Evolutionary conservation across 2,888 invertebrate species (phyloP).

Genomic region (Drosophila maculinotata): DNA sequence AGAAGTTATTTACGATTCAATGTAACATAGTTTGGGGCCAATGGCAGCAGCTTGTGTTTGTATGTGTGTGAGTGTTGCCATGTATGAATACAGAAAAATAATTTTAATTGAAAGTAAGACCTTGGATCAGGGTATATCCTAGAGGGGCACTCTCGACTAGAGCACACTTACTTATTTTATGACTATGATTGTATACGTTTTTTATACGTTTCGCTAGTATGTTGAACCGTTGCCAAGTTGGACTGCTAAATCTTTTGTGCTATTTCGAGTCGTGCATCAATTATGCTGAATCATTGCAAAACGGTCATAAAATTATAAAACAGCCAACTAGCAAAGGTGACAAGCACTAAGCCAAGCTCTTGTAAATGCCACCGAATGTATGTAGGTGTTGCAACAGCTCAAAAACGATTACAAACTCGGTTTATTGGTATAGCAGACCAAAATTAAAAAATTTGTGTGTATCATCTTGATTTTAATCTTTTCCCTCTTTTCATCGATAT

Average conservation of each 20-base stretch:
- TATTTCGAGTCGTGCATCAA: background rate
- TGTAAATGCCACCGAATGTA: constrained; percentile 1
- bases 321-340: constrained; percentile 36
- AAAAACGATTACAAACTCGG: background rate
- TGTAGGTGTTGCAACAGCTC: constrained; percentile 18
- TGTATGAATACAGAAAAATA: too few species aligned
- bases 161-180: too few species aligned
- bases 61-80: too few species aligned
- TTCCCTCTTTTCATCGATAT: too few species aligned
- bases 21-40: too few species aligned
- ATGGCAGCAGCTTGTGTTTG: too few species aligned
- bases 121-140: too few species aligned
- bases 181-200: background rate
- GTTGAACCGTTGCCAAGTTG: constrained; percentile 5
- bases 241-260: constrained; percentile 22
- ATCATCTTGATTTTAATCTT: constrained; percentile 1
- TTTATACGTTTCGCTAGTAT: background rate
- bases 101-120: too few species aligned
- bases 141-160: too few species aligned
- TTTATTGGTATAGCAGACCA: too few species aligned
- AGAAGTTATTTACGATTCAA: too few species aligned
- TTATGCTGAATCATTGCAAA: constrained; percentile 33
- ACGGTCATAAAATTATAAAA: constrained; percentile 23
- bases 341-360: constrained; percentile 23
- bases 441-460: too few species aligned